phyloP scores from a whole-genome alignment of 1,140 invertebrate genomes.

The Calliopsis andreniformis region DNA sequence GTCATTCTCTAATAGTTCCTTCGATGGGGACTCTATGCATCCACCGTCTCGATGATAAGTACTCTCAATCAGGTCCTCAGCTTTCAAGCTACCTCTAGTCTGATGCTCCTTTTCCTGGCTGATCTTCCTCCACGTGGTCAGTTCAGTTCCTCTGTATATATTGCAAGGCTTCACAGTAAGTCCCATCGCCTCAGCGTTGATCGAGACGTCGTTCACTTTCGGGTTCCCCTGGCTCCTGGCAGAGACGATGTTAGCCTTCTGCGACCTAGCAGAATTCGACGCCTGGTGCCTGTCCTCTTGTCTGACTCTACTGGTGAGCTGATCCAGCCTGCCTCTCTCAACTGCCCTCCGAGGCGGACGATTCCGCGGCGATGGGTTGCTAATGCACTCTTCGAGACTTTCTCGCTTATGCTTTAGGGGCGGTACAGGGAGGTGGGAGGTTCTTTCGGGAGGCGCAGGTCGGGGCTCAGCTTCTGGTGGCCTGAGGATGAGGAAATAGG shows the following conservation, averaged over 20 bases:
- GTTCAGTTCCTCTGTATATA: slow-evolving; percentile 32
- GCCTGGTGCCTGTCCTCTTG: slow-evolving; percentile 6
- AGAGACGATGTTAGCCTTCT: slow-evolving; percentile 55
- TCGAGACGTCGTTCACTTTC: slow-evolving; percentile 71
- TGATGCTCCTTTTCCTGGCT: slow-evolving; percentile 27
- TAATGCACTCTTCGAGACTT: not conserved
- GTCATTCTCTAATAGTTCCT: not conserved
- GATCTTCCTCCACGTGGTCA: slow-evolving; percentile 75
- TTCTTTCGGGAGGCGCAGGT: slow-evolving; percentile 36
- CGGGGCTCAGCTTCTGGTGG: slow-evolving; percentile 55
- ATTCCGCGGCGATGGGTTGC: not conserved
- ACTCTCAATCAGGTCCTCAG: not conserved
- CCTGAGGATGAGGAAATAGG: slow-evolving; percentile 71
- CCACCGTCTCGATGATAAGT: not conserved
- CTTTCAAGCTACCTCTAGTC: not conserved
- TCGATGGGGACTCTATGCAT: not conserved
- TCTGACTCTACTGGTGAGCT: not conserved
- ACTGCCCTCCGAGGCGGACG: not conserved
- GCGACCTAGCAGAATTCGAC: not conserved
- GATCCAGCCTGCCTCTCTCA: not conserved
- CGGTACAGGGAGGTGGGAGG: slow-evolving; percentile 31
- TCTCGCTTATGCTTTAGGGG: slow-evolving; percentile 27
- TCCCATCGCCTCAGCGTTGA: slow-evolving; percentile 69
- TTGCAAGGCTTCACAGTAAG: slow-evolving; percentile 70
- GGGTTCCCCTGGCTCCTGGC: slow-evolving; percentile 57